Evolutionary conservation across 2,888 invertebrate species (phyloP).

Genomic region (Synergus laeviventris): DNA sequence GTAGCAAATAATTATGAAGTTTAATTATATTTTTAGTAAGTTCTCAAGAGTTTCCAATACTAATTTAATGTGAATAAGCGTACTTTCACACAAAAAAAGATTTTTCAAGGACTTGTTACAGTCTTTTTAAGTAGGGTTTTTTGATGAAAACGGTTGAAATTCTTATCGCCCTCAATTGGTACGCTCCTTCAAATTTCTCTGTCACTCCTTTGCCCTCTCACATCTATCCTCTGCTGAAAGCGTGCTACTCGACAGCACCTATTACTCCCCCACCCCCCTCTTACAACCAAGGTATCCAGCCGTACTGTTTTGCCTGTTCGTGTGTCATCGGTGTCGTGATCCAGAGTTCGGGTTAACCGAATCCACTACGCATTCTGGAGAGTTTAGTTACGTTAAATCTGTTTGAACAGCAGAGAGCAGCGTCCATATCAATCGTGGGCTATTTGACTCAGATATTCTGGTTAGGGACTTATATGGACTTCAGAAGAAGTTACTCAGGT

Average conservation of each 20-base stretch:
- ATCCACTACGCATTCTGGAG: background rate
- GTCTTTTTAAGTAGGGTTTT: no score
- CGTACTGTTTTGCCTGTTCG: background rate
- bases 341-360: background rate
- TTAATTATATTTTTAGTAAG: background rate
- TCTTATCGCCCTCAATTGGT: background rate
- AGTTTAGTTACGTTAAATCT: background rate
- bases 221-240: slow-evolving; percentile 34
- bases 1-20: background rate
- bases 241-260: slow-evolving; percentile 15
- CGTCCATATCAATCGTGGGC: background rate
- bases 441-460: background rate
- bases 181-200: slow-evolving; percentile 6
- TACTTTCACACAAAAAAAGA: background rate
- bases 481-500: background rate
- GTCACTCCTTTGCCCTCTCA: slow-evolving; percentile 36
- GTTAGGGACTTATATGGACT: background rate
- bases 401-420: background rate
- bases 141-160: background rate
- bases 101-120: background rate
- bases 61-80: background rate
- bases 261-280: slow-evolving; percentile 27
- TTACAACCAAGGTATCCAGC: background rate
- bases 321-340: background rate
- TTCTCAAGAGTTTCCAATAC: background rate